phyloP scores from a whole-genome alignment of 1,140 invertebrate species.

The Mesaphorura yosii region DNA sequence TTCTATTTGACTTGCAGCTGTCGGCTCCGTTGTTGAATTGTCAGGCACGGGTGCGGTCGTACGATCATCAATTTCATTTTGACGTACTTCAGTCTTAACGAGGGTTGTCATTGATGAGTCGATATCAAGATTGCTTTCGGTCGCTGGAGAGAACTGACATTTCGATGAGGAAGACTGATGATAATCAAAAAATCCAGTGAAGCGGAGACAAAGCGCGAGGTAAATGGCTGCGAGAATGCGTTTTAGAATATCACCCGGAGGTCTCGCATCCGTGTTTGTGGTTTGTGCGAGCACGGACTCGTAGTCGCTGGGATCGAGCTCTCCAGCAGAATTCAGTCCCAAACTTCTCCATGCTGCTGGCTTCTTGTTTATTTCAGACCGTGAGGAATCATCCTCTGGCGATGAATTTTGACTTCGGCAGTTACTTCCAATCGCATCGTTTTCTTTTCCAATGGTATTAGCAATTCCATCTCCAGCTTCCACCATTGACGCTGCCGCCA shows the following conservation, averaged over 20 bases:
- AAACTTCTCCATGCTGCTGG: not conserved
- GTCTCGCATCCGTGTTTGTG: conserved; percentile 39
- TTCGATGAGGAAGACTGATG: not conserved
- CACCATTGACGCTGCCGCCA: no score
- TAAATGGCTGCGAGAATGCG: conserved; percentile 44
- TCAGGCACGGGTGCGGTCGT: not conserved
- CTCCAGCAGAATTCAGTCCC: conserved; percentile 17
- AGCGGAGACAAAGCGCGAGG: conserved; percentile 41
- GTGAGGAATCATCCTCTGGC: no score
- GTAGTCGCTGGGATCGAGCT: conserved; percentile 36
- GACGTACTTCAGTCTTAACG: no score
- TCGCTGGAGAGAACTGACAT: no score
- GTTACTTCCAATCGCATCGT: not conserved
- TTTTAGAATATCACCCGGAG: conserved; percentile 41
- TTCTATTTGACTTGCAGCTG: conserved; percentile 1
- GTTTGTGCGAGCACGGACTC: conserved; percentile 38
- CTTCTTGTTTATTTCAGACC: not conserved
- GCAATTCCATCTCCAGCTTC: no score
- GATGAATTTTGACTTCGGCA: not conserved
- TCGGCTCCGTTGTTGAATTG: not conserved
- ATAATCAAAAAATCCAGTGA: conserved; percentile 36
- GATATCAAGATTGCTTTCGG: no score
- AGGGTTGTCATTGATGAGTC: no score
- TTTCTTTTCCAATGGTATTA: no score
- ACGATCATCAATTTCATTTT: no score